Base-by-base conservation (phyloP, 2,113 vertebrate genomes). In the Oostethus manadensis region DNA sequence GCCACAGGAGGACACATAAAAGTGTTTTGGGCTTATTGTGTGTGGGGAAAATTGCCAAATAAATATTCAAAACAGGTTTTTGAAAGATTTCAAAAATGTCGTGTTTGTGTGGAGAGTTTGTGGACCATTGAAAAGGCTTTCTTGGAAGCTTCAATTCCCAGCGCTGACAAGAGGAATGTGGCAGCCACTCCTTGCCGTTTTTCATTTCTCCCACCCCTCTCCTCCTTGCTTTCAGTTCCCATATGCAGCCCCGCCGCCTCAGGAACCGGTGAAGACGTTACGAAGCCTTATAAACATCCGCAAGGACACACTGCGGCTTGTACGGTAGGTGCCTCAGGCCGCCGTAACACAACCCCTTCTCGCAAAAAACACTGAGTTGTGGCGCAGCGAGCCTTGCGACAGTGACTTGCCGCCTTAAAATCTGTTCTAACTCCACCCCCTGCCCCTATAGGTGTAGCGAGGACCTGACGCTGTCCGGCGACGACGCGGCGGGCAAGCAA, bases 281-380 rank as follows among this genome's bases (percentile, higher is more conserved):
- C 90, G 96, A 78, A 99, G 97, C 71, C 89, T 99, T 68, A 92
- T 99, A 85, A 98, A 98, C 80, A 95, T 99, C 83, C 93, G 97
- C 14, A 99, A 99, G 84, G 97, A 99, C 89, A 97, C 96, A 0
- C 89, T 99, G 65, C 91, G 97, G 51, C 92, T 99, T 0, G 93
- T 98, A 74, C 92, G 89, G 97, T 98, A 81, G 84, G 91, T 83
- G 29, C 6, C 15, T 3, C 11, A 10, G 20, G 43, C 26, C 43
- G 15, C 18, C 8, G 43, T 48, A 62, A 53, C 1, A 2, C 3
- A 67, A 59, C 51, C 45, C 33, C 47, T 47, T 49, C 60, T 46
- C 23, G 54, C 35, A 18, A 38, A 44, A n/a, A 21, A 21, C 18
- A 57, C 8, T 22, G 23, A 45, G 47, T 54, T 16, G 13, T 17